phyloP scores from a whole-genome alignment of 2,888 invertebrate genomes.

The Escarpia spicata region DNA sequence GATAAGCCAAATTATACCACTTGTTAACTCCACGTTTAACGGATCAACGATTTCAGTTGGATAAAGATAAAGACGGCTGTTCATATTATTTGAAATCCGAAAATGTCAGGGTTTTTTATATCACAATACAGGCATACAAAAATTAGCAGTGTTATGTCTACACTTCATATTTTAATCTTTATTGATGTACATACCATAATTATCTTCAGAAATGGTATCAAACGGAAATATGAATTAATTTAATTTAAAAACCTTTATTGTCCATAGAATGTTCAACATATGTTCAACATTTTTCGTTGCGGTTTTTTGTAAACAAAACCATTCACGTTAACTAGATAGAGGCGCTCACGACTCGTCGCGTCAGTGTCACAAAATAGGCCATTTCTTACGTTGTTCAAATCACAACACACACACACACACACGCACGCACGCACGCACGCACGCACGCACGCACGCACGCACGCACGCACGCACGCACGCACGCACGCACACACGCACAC shows the following conservation, averaged over 20 bases:
- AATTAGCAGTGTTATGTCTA: background rate
- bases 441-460: too few relatives aligned
- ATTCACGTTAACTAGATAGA: background rate
- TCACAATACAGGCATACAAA: background rate
- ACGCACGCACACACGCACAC: too few relatives aligned
- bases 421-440: too few relatives aligned
- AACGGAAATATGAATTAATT: too few relatives aligned
- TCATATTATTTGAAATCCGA: too few relatives aligned
- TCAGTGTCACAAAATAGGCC: background rate
- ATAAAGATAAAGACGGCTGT: too few relatives aligned
- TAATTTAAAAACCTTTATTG: too few relatives aligned
- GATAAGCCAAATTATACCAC: background rate
- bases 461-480: too few relatives aligned
- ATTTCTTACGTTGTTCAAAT: background rate
- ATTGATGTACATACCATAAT: too few relatives aligned
- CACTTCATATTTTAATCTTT: background rate
- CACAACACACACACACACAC: background rate
- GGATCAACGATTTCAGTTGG: background rate
- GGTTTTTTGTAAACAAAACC: background rate
- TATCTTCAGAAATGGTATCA: too few relatives aligned
- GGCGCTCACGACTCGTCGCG: background rate
- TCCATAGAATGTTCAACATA: too few relatives aligned
- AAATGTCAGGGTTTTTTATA: background rate
- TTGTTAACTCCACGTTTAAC: background rate
- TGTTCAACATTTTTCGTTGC: too few relatives aligned